phyloP scores from a whole-genome alignment of 2,888 invertebrate species.

The Parnassius orleans region DNA sequence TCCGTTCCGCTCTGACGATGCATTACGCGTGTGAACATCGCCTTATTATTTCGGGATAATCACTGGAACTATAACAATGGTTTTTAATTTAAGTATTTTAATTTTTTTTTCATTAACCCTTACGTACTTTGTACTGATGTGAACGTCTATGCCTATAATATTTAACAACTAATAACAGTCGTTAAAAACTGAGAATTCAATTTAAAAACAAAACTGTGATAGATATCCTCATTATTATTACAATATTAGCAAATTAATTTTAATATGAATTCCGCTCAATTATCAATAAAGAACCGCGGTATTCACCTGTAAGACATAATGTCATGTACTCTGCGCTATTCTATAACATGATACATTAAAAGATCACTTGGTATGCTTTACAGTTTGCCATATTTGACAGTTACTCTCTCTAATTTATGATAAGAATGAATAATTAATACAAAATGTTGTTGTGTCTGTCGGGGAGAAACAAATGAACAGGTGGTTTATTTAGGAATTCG shows the following conservation, averaged over 20 bases:
- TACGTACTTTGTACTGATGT: not conserved
- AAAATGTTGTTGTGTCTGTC: too few species aligned
- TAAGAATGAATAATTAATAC: too few species aligned
- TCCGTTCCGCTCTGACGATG: constrained; percentile 42
- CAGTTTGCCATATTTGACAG: too few species aligned
- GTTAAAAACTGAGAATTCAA: too few species aligned
- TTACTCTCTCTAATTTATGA: too few species aligned
- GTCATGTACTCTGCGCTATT: too few species aligned
- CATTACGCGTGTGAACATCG: constrained; percentile 43
- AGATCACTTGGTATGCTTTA: too few species aligned
- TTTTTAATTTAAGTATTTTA: not conserved
- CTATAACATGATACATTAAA: too few species aligned
- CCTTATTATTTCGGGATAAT: constrained; percentile 34
- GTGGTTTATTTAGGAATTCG: too few species aligned
- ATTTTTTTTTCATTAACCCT: not conserved
- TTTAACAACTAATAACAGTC: not conserved
- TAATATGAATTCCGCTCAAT: not conserved
- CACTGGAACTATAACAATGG: constrained; percentile 27
- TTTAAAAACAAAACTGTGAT: too few species aligned
- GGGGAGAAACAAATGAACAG: too few species aligned
- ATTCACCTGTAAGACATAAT: not conserved
- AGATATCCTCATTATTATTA: not conserved
- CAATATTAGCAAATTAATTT: not conserved
- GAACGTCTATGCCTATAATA: not conserved
- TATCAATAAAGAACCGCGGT: not conserved